These are phyloP conservation scores for Oryzias sinensis DNA, from an alignment of 2,797 vertebrate species.

Conservation along the genomic window DNA sequence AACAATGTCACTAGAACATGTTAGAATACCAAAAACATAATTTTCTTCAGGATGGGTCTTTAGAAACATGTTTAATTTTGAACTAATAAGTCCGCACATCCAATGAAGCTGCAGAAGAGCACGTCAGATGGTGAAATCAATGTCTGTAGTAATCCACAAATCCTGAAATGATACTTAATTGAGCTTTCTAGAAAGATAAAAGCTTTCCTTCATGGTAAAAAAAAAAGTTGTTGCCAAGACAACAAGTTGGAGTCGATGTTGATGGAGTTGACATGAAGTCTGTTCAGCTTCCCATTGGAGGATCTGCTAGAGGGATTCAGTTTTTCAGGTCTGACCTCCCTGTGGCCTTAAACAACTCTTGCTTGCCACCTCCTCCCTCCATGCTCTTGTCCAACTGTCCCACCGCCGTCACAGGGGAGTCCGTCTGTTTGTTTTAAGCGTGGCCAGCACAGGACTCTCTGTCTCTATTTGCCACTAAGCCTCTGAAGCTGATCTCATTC, in stretches of 20 bases:
- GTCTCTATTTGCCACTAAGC: constrained; percentile 35
- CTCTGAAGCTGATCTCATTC: constrained; percentile 25
- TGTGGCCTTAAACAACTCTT: constrained; percentile 16
- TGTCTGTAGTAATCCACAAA: too few relatives aligned
- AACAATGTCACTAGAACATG: too few relatives aligned
- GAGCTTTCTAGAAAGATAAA: background rate
- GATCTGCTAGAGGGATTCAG: constrained; percentile 31
- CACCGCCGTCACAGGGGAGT: constrained; percentile 15
- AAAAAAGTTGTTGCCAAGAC: constrained; percentile 32
- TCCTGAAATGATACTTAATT: too few relatives aligned
- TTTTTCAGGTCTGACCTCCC: constrained; percentile 30
- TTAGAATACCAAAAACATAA: too few relatives aligned
- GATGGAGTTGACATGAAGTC: constrained; percentile 1
- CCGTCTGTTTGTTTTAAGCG: constrained; percentile 27
- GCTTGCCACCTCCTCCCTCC: constrained; percentile 8
- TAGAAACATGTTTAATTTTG: too few relatives aligned
- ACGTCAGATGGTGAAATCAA: too few relatives aligned
- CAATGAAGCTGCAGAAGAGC: too few relatives aligned
- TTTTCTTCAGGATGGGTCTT: too few relatives aligned
- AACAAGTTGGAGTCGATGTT: constrained; percentile 21
- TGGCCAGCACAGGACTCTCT: constrained; percentile 10
- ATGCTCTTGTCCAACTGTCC: constrained; percentile 28
- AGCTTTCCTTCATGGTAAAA: background rate
- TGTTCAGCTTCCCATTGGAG: background rate
- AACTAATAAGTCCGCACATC: too few relatives aligned